These are phyloP conservation scores for Daktulosphaira vitifoliae DNA, from an alignment of 1,140 invertebrate genomes.

Conservation along the genomic window DNA sequence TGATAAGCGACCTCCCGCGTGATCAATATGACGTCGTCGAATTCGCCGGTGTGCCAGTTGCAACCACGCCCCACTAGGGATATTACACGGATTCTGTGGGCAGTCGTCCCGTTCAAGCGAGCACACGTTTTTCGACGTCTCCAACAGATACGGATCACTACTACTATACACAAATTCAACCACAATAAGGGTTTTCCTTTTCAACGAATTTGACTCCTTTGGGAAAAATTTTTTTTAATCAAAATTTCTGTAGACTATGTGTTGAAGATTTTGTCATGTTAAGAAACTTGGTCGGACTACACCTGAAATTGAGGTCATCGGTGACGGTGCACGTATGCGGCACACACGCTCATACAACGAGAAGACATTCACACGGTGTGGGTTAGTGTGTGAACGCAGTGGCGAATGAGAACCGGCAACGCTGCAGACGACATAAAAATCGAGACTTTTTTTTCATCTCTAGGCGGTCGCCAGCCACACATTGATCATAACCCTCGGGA, in stretches of 20 bases:
- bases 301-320: conserved; percentile 32
- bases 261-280: too few species aligned
- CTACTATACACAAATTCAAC: too few species aligned
- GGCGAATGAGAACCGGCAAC: conserved; percentile 20
- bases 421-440: conserved; percentile 22
- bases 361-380: conserved; percentile 2
- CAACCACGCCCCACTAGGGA: conserved; percentile 17
- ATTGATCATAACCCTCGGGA: conserved; percentile 15
- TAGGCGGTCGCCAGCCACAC: not conserved
- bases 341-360: conserved; percentile 12
- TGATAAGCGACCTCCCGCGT: conserved; percentile 32
- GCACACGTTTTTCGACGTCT: too few species aligned
- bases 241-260: too few species aligned
- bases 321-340: not conserved
- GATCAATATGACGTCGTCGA: conserved; percentile 30
- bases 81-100: conserved; percentile 21
- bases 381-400: conserved; percentile 28
- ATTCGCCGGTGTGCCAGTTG: conserved; percentile 9
- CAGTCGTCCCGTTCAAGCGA: not conserved
- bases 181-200: too few species aligned
- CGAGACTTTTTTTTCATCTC: not conserved
- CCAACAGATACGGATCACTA: too few species aligned
- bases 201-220: too few species aligned
- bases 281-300: conserved; percentile 29
- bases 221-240: too few species aligned